Conservation (phyloP, 2,113 vertebrate species). For the Ivindomyrus marchei region DNA sequence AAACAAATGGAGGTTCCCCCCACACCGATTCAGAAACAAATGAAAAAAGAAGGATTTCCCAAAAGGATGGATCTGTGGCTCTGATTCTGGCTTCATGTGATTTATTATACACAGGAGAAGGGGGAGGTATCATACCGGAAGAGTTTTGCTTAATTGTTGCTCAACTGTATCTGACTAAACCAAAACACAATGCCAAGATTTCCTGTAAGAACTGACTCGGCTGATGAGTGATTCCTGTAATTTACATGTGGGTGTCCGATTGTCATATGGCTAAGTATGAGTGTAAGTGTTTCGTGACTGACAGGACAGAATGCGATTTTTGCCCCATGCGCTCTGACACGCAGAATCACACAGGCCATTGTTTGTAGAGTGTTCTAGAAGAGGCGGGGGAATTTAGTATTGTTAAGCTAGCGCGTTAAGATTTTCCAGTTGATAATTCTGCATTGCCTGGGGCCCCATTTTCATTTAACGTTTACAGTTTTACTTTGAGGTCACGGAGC, state of each 20-base stretch:
- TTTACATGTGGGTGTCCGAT: constrained; percentile 74
- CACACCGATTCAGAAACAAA: constrained; percentile 42
- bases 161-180: constrained; percentile 60
- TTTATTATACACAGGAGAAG: constrained; percentile 62
- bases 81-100: constrained; percentile 57
- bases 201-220: constrained; percentile 45
- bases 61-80: constrained; percentile 57
- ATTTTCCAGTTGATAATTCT: constrained; percentile 60
- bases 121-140: constrained; percentile 58
- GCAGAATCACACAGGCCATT: constrained; percentile 67
- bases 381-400: constrained; percentile 61
- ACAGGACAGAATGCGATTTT: constrained; percentile 67
- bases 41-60: constrained; percentile 54
- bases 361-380: constrained; percentile 64
- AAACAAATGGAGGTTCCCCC: constrained; percentile 6
- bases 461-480: constrained; percentile 19
- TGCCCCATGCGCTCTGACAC: constrained; percentile 65
- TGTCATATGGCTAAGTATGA: constrained; percentile 70
- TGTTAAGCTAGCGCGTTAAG: constrained; percentile 50
- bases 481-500: not conserved
- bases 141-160: constrained; percentile 59
- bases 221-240: constrained; percentile 66
- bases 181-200: constrained; percentile 54
- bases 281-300: constrained; percentile 65
- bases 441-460: not conserved